Evolutionary conservation across 1,140 invertebrate species (phyloP).

Genomic region (Pseudomyrmex dendroicus): DNA sequence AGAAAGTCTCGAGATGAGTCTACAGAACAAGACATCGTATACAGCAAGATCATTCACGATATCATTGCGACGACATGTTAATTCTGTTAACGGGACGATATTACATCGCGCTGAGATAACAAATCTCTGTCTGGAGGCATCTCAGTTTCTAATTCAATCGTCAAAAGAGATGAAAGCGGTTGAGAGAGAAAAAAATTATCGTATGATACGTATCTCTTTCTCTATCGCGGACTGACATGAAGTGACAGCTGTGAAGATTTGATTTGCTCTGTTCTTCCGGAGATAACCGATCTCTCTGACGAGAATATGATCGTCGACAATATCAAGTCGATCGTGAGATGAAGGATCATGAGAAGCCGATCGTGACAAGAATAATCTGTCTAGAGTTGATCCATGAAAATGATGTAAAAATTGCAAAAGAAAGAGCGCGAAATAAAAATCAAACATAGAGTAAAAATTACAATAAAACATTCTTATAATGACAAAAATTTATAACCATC

Average conservation of each 20-base stretch:
- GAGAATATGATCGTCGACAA: slow-evolving; percentile 1
- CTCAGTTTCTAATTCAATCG: background rate
- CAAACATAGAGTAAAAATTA: background rate
- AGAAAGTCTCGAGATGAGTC: slow-evolving; percentile 37
- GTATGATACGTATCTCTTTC: slow-evolving; percentile 4
- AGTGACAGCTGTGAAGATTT: slow-evolving; percentile 35
- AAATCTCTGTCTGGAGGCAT: background rate
- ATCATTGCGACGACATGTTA: background rate
- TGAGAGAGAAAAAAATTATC: background rate
- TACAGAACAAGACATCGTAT: background rate
- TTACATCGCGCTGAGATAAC: background rate
- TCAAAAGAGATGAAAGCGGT: slow-evolving; percentile 10
- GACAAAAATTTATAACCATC: background rate
- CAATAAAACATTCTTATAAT: slow-evolving; percentile 18
- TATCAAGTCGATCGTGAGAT: background rate
- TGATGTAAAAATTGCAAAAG: background rate
- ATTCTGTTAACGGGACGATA: background rate
- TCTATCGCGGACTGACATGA: background rate
- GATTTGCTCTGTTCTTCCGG: slow-evolving; percentile 3
- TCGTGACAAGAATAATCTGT: background rate
- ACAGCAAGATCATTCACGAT: slow-evolving; percentile 7
- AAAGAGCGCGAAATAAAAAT: no score
- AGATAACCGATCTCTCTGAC: slow-evolving; percentile 15
- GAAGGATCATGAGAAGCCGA: background rate
- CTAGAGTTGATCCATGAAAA: slow-evolving; percentile 13